phyloP scores from a whole-genome alignment of 1,140 invertebrate genomes.

The Mycetomoellerius zeteki region DNA sequence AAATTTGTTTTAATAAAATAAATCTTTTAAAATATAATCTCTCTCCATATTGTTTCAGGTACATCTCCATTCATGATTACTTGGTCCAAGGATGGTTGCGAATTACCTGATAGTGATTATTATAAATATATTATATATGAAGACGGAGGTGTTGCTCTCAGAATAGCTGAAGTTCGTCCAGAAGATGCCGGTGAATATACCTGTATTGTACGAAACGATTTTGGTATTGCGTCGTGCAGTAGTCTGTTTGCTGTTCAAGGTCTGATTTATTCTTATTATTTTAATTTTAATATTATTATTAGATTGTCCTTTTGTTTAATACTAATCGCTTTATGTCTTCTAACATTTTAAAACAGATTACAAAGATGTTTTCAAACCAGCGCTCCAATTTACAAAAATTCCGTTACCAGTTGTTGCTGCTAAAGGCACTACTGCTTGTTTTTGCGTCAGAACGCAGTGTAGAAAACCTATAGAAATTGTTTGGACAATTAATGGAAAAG shows the following conservation, averaged over 20 bases:
- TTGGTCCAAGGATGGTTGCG: slow-evolving; percentile 91
- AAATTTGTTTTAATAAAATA: not conserved
- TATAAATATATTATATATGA: slow-evolving; percentile 89
- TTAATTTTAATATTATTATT: slow-evolving; percentile 14
- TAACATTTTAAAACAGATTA: slow-evolving; percentile 71
- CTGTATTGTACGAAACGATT: slow-evolving; percentile 89
- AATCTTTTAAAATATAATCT: not conserved
- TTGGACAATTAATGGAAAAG: slow-evolving; percentile 86
- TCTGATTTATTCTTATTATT: slow-evolving; percentile 69
- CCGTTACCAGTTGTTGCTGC: slow-evolving; percentile 82
- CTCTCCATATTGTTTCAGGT: slow-evolving; percentile 82
- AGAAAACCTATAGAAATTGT: slow-evolving; percentile 79
- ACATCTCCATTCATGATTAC: slow-evolving; percentile 89
- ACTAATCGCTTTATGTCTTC: not conserved
- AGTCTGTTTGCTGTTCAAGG: slow-evolving; percentile 88
- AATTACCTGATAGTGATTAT: slow-evolving; percentile 90
- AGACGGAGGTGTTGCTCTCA: slow-evolving; percentile 89
- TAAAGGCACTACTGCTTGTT: slow-evolving; percentile 83
- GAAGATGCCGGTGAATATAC: slow-evolving; percentile 92
- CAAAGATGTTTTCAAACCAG: slow-evolving; percentile 73
- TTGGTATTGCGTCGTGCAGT: slow-evolving; percentile 88
- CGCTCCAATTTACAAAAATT: slow-evolving; percentile 84
- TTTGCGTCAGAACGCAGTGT: slow-evolving; percentile 83
- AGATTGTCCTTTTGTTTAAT: not conserved
- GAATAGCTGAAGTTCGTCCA: slow-evolving; percentile 89